Conservation (phyloP, 1,140 invertebrate genomes). For the Zaprionus vittiger region DNA sequence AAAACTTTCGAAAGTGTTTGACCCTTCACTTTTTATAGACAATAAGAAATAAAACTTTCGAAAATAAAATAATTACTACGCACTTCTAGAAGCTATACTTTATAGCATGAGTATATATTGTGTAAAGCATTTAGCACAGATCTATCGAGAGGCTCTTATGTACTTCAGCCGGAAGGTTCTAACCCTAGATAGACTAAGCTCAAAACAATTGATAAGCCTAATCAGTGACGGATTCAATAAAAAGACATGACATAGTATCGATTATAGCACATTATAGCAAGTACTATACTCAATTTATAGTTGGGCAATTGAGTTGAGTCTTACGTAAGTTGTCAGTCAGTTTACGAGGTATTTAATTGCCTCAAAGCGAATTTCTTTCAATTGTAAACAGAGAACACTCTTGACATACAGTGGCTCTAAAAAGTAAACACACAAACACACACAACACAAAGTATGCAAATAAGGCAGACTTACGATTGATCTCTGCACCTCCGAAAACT, state of each 20-base stretch:
- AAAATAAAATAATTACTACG: background rate
- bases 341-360: conserved; percentile 3
- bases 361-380: conserved; percentile 1
- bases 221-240: conserved; percentile 21
- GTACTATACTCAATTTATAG: conserved; percentile 9
- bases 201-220: conserved; percentile 46
- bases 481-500: conserved; percentile 24
- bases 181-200: conserved; percentile 46
- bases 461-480: conserved; percentile 49
- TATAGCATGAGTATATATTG: background rate
- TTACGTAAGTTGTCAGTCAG: conserved; percentile 21
- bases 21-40: background rate
- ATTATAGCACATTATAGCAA: conserved; percentile 11
- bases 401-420: background rate
- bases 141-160: background rate
- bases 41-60: background rate
- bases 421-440: background rate
- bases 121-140: background rate
- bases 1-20: background rate
- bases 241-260: background rate
- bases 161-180: conserved; percentile 18
- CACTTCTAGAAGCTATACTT: background rate
- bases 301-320: conserved; percentile 11
- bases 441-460: conserved; percentile 9
- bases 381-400: conserved; percentile 20